These are phyloP conservation scores for Chrysaora quinquecirrha DNA, from an alignment of 30 jellyfish, hydroid and myxozoan genomes.

Conservation along the genomic window DNA sequence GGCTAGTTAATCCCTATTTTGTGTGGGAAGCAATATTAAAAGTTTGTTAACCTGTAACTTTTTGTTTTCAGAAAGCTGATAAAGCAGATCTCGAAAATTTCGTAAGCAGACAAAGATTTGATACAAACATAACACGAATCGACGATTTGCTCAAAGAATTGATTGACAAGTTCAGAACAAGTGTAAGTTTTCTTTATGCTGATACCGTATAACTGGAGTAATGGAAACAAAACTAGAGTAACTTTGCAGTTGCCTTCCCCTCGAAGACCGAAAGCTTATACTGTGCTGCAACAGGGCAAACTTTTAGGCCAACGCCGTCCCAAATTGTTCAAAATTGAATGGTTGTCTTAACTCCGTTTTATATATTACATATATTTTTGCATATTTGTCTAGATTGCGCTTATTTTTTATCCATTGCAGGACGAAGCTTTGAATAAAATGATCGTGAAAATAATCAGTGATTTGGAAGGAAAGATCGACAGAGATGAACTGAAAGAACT, in stretches of 20 bases:
- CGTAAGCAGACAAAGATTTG: slow-evolving; percentile 58
- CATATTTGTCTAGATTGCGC: neutral
- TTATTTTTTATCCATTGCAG: slow-evolving; percentile 16
- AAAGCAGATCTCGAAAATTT: slow-evolving; percentile 43
- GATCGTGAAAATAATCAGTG: slow-evolving; percentile 31
- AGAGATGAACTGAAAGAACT: slow-evolving; percentile 42
- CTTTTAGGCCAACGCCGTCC: no score
- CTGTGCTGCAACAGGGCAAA: no score
- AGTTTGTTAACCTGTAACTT: neutral
- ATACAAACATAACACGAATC: slow-evolving; percentile 36
- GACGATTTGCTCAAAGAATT: slow-evolving; percentile 55
- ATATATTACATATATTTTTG: neutral
- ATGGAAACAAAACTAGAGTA: no score
- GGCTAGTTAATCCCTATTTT: no score
- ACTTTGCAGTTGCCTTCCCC: no score
- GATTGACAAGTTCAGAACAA: slow-evolving; percentile 38
- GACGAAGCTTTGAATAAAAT: slow-evolving; percentile 45
- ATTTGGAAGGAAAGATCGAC: slow-evolving; percentile 32
- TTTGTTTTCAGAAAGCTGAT: slow-evolving; percentile 40
- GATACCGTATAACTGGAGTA: no score
- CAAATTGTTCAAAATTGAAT: no score
- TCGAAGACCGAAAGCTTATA: no score
- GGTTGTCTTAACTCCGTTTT: no score
- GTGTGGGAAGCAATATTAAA: no score
- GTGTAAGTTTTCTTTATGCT: slow-evolving; percentile 55